Conservation (phyloP, 2,888 invertebrate species). For the Metopia argyrocephala region DNA sequence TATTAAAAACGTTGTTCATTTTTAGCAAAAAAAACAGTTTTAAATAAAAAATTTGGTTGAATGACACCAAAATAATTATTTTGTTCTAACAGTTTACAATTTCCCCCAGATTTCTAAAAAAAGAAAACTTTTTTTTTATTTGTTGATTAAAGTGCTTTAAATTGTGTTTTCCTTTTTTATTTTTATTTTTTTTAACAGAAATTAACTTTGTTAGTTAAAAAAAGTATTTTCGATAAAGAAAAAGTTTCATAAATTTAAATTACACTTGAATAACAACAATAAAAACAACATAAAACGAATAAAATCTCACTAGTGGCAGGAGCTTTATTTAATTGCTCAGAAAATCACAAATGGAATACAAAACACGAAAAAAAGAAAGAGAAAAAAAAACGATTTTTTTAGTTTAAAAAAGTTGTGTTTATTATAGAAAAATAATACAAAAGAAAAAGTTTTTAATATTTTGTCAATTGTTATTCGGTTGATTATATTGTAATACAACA, state of each 20-base stretch:
- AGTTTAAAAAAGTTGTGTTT: neutral
- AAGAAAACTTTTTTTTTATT: neutral
- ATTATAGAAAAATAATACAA: slow-evolving; percentile 20
- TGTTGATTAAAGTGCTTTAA: slow-evolving; percentile 26
- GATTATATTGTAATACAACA: slow-evolving; percentile 47
- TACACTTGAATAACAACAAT: slow-evolving; percentile 68
- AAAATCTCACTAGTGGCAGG: slow-evolving; percentile 35
- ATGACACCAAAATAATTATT: neutral
- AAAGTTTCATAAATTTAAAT: slow-evolving; percentile 55
- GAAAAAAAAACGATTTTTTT: too few species aligned
- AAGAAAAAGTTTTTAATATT: slow-evolving; percentile 61
- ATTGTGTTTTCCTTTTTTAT: slow-evolving; percentile 29
- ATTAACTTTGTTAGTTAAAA: slow-evolving; percentile 51
- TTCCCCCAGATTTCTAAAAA: neutral
- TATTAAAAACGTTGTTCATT: too few species aligned
- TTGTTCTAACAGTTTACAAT: neutral
- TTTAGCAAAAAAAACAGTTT: too few species aligned
- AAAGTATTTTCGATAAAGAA: slow-evolving; percentile 1
- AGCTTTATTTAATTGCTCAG: slow-evolving; percentile 73
- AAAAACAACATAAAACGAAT: slow-evolving; percentile 39
- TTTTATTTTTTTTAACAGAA: slow-evolving; percentile 24
- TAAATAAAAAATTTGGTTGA: neutral
- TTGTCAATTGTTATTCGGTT: slow-evolving; percentile 63
- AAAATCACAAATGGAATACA: slow-evolving; percentile 66
- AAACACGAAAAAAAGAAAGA: slow-evolving; percentile 19